Evolutionary conservation across 1,140 invertebrate species (phyloP).

Genomic region (Sitobion miscanthi): DNA sequence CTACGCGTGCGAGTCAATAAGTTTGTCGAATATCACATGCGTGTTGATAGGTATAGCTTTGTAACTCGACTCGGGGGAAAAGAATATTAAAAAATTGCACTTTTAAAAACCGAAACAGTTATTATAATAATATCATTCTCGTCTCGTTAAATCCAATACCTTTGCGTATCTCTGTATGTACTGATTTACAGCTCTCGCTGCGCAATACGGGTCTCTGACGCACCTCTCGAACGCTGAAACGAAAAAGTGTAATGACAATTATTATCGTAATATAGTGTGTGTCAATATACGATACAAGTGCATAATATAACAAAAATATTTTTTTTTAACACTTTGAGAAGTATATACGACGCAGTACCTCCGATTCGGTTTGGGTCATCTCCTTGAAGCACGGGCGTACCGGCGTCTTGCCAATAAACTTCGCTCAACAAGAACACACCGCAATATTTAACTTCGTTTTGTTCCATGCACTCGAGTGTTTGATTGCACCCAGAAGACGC

Average conservation of each 20-base stretch:
- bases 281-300: background rate
- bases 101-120: background rate
- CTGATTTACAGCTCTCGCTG: conserved; percentile 74
- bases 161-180: conserved; percentile 81
- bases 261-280: background rate
- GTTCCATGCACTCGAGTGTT: conserved; percentile 59
- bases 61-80: background rate
- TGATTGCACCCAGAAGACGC: conserved; percentile 61
- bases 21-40: background rate
- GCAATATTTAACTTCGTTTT: conserved; percentile 58
- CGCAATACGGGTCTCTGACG: conserved; percentile 76
- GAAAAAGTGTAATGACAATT: background rate
- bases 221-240: conserved; percentile 64
- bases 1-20: background rate
- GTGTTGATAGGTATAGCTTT: background rate
- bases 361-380: conserved; percentile 57
- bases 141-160: conserved; percentile 63
- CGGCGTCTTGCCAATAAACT: conserved; percentile 60
- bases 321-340: background rate
- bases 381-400: conserved; percentile 59
- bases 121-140: background rate
- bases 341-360: conserved; percentile 57
- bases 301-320: background rate
- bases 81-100: background rate
- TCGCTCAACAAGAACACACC: conserved; percentile 60